Percentiles rank a stretch among this genome's conserved stretches.
Conservation (phyloP, 2,797 vertebrate genomes). For the Psittacula echo region DNA sequence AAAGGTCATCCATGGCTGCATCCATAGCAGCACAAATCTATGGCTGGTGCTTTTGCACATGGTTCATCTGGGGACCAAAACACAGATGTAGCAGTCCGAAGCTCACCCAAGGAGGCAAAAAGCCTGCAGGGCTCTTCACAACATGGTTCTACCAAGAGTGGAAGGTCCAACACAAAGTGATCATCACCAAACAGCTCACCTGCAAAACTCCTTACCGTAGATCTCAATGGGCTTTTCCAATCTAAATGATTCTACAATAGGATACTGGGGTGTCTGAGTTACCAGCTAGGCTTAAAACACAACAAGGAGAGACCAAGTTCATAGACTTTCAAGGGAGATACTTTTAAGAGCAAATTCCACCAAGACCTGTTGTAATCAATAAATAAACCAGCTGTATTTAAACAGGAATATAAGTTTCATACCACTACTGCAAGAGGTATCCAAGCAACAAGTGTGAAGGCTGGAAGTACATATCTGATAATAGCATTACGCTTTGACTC, state of each 20-base stretch:
- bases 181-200: not conserved
- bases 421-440: not conserved
- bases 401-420: not conserved
- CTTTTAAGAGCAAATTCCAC: not conserved
- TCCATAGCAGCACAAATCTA: not conserved
- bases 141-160: fast-evolving
- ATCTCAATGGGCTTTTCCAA: not conserved
- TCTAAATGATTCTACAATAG: not conserved
- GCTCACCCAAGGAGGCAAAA: not conserved
- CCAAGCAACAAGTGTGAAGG: not conserved
- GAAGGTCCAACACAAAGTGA: not conserved
- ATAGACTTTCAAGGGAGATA: not conserved
- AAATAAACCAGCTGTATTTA: not conserved
- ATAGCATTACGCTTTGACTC: not conserved
- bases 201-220: not conserved
- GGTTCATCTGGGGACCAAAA: not conserved
- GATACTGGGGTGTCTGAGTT: not conserved
- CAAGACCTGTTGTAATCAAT: not conserved
- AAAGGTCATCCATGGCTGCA: fast-evolving
- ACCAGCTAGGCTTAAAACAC: not conserved
- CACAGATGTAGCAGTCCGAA: not conserved
- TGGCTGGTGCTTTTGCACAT: not conserved
- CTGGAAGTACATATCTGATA: not conserved
- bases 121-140: not conserved
- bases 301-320: not conserved